Evolutionary conservation across 2,113 vertebrate genomes (phyloP), one percentile per base, ranked within the genome.

Genomic region (Puma concolor): DNA sequence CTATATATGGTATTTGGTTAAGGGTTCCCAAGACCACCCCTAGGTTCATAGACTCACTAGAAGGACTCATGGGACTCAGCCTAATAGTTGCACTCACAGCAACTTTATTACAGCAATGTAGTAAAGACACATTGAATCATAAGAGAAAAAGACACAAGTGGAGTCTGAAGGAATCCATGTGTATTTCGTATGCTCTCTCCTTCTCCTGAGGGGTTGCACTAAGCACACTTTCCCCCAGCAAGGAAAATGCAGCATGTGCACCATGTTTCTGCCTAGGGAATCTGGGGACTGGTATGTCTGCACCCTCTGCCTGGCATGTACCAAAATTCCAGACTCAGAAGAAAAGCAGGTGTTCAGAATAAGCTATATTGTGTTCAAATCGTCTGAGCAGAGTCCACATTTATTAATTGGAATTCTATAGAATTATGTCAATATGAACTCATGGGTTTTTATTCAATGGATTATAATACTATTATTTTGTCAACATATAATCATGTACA

Each of bases 341-440:
- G 29, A 57, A 80, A 96, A 96, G 33, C n/a, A 50, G 41, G 16
- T 27, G 9, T 69, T 85, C 25, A 64, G 23, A n/a, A 79, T 72
- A 86, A 86, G 64, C 23, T n/a, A 44, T 54, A 80, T 16, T 72
- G 16, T 33, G 10, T 71, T 91, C 71, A 63, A 7, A 17, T 19
- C 7, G 41, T n/a, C 36, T 71, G 13, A 38, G 38, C 60, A 60
- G 14, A 54, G 38, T 31, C n/a, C 60, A 31, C 31, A 41, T 79
- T 96, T 72, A 95, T 81, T 85, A 88, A 80, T 80, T 76, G 41
- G 10, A 96, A 90, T 77, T 94, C 50, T 82, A 79, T 54, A 88
- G 41, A 38, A 92, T 80, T 72, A 63, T 60, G 44, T 67, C 52
- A 54, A 17, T 69, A 60, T 96, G 31, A 21, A 44, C 4, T 80